Percentiles rank a stretch among this genome's conserved stretches.
Conservation (phyloP, 1,140 invertebrate genomes). For the Anoplophora glabripennis region DNA sequence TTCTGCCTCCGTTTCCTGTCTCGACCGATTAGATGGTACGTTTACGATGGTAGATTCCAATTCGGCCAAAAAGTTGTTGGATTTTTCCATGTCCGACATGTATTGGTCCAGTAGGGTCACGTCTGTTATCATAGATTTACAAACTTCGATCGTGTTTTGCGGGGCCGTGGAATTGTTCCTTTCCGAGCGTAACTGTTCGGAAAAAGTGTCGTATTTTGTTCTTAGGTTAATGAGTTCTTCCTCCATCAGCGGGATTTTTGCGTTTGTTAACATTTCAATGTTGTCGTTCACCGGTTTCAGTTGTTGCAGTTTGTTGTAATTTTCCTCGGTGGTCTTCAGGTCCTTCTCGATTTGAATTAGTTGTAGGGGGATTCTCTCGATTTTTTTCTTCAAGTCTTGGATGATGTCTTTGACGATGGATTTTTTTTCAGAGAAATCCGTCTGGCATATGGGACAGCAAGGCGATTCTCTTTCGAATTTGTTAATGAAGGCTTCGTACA, state of each 20-base stretch:
- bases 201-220: constrained; percentile 25
- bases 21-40: constrained; percentile 48
- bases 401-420: constrained; percentile 28
- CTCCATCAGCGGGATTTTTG: constrained; percentile 27
- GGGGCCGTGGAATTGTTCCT: constrained; percentile 29
- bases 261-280: constrained; percentile 25
- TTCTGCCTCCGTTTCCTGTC: constrained; percentile 51
- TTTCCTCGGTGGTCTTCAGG: constrained; percentile 37
- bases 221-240: constrained; percentile 21
- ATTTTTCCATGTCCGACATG: constrained; percentile 32
- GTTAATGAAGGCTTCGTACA: constrained; percentile 50
- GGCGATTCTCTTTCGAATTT: constrained; percentile 37
- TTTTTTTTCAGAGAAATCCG: constrained; percentile 37
- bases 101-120: constrained; percentile 40
- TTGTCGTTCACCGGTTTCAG: constrained; percentile 39
- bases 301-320: constrained; percentile 38
- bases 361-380: constrained; percentile 50
- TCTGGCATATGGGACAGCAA: constrained; percentile 45
- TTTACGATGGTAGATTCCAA: constrained; percentile 38
- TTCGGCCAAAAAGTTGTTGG: constrained; percentile 30
- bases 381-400: constrained; percentile 52
- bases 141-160: constrained; percentile 30
- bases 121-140: constrained; percentile 33
- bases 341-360: constrained; percentile 44
- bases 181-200: constrained; percentile 24